Percentiles rank a stretch among this genome's conserved stretches.
Conservation (phyloP, 2,888 invertebrate species). For the Kuschelorhynchus macadamiae region DNA sequence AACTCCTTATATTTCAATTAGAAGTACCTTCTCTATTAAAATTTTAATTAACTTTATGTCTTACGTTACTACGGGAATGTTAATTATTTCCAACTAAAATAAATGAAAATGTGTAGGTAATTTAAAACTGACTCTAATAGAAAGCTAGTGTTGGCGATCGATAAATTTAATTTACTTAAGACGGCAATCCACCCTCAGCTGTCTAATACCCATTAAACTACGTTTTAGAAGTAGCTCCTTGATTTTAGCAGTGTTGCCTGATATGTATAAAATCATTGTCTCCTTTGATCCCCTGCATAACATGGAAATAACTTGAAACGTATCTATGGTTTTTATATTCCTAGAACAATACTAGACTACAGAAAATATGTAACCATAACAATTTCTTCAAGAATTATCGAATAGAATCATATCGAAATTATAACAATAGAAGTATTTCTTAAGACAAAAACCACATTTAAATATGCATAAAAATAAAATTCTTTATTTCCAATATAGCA, state of each 20-base stretch:
- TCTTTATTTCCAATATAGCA: too few relatives aligned
- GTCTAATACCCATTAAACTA: conserved; percentile 28
- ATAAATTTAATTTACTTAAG: conserved; percentile 38
- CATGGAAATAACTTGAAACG: too few relatives aligned
- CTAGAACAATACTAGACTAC: too few relatives aligned
- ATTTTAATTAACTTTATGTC: conserved; percentile 33
- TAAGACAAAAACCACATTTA: too few relatives aligned
- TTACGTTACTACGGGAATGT: conserved; percentile 30
- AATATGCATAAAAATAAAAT: too few relatives aligned
- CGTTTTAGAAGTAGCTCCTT: conserved; percentile 26
- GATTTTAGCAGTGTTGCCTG: conserved; percentile 12
- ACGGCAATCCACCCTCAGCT: conserved; percentile 19
- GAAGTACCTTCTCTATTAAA: conserved; percentile 12
- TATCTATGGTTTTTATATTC: too few relatives aligned
- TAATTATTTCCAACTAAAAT: conserved; percentile 33
- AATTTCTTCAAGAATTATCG: too few relatives aligned
- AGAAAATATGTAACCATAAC: too few relatives aligned
- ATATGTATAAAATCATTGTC: neutral
- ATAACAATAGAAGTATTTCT: too few relatives aligned
- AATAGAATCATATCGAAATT: too few relatives aligned
- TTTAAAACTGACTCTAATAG: conserved; percentile 29
- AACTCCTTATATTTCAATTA: too few relatives aligned
- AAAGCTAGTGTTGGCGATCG: conserved; percentile 33
- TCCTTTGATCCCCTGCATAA: too few relatives aligned
- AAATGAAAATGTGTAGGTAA: conserved; percentile 34